These are phyloP conservation scores for Phallusia fumigata DNA, from an alignment of 23 tunicate genomes.

Conservation along the genomic window DNA sequence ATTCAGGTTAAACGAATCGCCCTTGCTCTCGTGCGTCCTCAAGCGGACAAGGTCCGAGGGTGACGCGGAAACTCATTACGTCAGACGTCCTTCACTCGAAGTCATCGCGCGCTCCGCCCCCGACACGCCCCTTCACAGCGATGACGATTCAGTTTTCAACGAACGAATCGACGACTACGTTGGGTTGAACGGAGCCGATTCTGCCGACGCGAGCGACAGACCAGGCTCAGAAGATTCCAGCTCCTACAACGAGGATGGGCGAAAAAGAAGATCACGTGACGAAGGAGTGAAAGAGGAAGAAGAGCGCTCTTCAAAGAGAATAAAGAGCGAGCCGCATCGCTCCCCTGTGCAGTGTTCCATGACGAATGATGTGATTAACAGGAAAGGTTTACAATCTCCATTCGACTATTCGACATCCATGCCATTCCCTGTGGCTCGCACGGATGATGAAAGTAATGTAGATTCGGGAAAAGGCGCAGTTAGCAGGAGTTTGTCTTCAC, in stretches of 20 bases:
- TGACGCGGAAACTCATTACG: neutral
- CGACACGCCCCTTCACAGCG: slow-evolving; percentile 30
- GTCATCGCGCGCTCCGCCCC: slow-evolving; percentile 22
- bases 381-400: neutral
- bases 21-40: neutral
- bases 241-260: neutral
- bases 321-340: neutral
- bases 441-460: neutral
- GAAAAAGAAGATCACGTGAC: neutral
- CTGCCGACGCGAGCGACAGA: neutral
- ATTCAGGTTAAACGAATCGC: neutral
- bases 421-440: neutral
- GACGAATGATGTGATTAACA: neutral
- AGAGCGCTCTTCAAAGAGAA: neutral
- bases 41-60: slow-evolving; percentile 29
- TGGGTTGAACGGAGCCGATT: neutral
- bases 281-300: neutral
- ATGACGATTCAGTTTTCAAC: slow-evolving; percentile 37
- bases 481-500: neutral
- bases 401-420: neutral
- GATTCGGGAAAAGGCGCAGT: neutral
- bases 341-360: neutral
- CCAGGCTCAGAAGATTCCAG: neutral
- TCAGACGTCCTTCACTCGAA: neutral
- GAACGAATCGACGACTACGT: neutral